Percentiles rank a stretch among this genome's conserved stretches.
These are phyloP conservation scores for Sylvietta virens DNA, from an alignment of 2,113 vertebrate species.

Conservation along the genomic window DNA sequence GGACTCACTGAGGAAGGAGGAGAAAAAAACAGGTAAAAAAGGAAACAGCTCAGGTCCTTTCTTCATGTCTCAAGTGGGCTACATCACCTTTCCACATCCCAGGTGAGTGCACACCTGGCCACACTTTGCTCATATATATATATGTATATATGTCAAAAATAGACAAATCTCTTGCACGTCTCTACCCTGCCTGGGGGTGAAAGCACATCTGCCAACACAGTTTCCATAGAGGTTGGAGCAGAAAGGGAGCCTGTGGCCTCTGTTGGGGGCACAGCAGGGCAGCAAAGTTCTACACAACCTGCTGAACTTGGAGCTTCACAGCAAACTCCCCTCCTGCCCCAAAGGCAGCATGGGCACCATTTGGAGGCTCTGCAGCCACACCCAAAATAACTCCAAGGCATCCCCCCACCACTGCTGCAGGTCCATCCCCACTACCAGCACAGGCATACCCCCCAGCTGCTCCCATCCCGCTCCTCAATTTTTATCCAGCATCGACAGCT, in stretches of 20 bases:
- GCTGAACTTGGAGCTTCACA: fast-evolving
- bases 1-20: neutral
- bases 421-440: neutral
- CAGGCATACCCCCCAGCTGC: fast-evolving
- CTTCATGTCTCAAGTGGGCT: neutral
- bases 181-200: fast-evolving
- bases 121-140: neutral
- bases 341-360: neutral
- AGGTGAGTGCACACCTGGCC: neutral
- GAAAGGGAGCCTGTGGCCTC: neutral
- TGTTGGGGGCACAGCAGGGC: neutral
- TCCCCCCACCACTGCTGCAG: fast-evolving
- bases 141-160: neutral
- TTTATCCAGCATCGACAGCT: neutral
- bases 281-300: fast-evolving
- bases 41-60: neutral
- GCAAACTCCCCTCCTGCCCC: neutral
- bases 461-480: neutral
- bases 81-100: neutral
- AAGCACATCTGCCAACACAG: neutral
- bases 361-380: neutral
- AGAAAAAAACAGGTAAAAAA: neutral
- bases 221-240: neutral
- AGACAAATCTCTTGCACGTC: neutral
- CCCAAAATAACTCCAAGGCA: neutral